Percentiles rank a stretch among this genome's conserved stretches.
Evolutionary conservation across 2,113 vertebrate species (phyloP).

Genomic region (Catagonus wagneri): DNA sequence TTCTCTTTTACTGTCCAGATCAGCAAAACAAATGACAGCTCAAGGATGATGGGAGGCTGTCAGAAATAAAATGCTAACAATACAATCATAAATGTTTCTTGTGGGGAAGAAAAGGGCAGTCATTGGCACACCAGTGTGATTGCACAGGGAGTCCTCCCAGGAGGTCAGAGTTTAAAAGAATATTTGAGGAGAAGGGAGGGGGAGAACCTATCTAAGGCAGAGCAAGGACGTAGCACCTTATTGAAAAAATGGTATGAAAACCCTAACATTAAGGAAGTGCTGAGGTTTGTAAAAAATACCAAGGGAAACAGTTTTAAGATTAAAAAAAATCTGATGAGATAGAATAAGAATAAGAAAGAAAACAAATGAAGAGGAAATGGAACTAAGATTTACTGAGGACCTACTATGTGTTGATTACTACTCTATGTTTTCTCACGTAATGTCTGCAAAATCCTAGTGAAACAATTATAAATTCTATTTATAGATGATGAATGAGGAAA

Average conservation of each 20-base stretch:
- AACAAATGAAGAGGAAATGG: neutral
- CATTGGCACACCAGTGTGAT: neutral
- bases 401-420: neutral
- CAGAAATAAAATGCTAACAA: constrained; percentile 65
- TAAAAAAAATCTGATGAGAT: neutral
- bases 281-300: constrained; percentile 19
- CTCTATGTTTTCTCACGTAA: neutral
- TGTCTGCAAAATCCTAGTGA: neutral
- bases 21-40: constrained; percentile 58
- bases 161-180: constrained; percentile 67
- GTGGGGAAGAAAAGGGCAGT: constrained; percentile 50
- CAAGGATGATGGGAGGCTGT: constrained; percentile 49
- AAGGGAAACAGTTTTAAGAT: neutral
- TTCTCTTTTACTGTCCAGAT: constrained; percentile 46
- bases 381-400: neutral
- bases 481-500: neutral
- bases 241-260: neutral
- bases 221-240: neutral
- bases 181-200: neutral
- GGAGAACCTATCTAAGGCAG: neutral
- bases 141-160: constrained; percentile 30
- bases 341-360: neutral
- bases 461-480: neutral
- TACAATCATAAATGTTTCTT: neutral
- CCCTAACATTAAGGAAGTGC: neutral